Evolutionary conservation across 2,797 vertebrate species (phyloP).

Genomic region (Pelochelys cantorii): DNA sequence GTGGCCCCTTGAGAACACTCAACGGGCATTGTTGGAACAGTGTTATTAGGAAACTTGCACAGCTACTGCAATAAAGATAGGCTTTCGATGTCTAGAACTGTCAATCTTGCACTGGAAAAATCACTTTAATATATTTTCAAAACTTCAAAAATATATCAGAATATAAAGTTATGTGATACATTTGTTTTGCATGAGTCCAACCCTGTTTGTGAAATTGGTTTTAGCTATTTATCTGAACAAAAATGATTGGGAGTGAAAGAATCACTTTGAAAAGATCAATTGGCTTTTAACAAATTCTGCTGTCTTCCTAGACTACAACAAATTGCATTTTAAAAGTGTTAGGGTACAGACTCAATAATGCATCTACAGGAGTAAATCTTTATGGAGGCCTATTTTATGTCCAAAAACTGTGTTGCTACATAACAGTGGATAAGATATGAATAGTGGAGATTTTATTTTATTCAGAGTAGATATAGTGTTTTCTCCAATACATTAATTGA

Average conservation of each 20-base stretch:
- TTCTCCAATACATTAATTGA: conserved; percentile 19
- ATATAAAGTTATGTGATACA: background rate
- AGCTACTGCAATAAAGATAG: background rate
- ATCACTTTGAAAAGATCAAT: background rate
- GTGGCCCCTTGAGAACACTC: background rate
- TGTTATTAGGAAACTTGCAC: background rate
- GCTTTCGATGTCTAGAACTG: background rate
- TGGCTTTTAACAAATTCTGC: background rate
- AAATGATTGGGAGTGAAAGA: background rate
- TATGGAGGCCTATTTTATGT: background rate
- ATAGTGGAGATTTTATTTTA: background rate
- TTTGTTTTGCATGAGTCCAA: background rate
- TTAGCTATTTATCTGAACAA: background rate
- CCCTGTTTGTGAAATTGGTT: background rate
- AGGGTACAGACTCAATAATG: background rate
- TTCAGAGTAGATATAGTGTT: background rate
- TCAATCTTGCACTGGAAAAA: background rate
- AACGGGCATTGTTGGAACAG: background rate
- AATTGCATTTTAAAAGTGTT: background rate
- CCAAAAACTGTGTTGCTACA: background rate
- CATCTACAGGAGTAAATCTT: background rate
- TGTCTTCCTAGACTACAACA: background rate
- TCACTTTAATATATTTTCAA: background rate
- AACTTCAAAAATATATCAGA: background rate
- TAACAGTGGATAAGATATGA: background rate